Conservation (phyloP, 2,113 vertebrate genomes). For the Protobothrops flavoviridis region DNA sequence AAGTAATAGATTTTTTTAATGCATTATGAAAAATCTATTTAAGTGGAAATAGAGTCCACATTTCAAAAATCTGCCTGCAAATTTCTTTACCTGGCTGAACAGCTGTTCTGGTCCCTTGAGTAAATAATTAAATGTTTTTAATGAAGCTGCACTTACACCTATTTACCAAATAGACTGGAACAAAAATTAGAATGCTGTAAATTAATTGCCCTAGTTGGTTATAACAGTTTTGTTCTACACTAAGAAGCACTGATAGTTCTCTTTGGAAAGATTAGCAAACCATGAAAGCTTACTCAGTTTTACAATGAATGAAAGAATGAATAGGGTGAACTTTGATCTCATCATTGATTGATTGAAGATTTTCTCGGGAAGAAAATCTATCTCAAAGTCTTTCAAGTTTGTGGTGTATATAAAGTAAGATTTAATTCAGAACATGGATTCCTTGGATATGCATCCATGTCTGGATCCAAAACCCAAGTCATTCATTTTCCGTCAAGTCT, state of each 20-base stretch:
- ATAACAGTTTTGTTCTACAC: slow-evolving; percentile 39
- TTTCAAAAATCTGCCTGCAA: slow-evolving; percentile 51
- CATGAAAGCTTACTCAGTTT: not conserved
- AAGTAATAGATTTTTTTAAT: slow-evolving; percentile 50
- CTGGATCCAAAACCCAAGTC: not conserved
- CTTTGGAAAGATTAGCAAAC: not conserved
- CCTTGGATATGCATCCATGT: not conserved
- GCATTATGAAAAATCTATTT: slow-evolving; percentile 56
- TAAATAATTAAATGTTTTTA: slow-evolving; percentile 70
- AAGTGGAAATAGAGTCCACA: slow-evolving; percentile 50
- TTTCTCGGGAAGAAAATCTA: not conserved
- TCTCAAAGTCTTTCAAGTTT: not conserved
- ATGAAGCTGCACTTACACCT: slow-evolving; percentile 53
- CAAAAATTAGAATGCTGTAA: slow-evolving; percentile 42
- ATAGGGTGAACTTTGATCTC: not conserved
- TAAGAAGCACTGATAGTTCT: slow-evolving; percentile 46
- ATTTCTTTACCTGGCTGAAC: slow-evolving; percentile 63
- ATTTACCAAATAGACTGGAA: slow-evolving; percentile 67
- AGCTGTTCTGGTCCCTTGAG: slow-evolving; percentile 62
- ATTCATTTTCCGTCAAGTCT: not conserved
- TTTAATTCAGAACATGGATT: not conserved
- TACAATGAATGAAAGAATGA: not conserved
- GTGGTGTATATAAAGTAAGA: not conserved
- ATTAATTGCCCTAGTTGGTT: slow-evolving; percentile 54
- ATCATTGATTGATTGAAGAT: not conserved